These are phyloP conservation scores for Martes martes DNA, from an alignment of 2,113 vertebrate genomes.

Conservation along the genomic window DNA sequence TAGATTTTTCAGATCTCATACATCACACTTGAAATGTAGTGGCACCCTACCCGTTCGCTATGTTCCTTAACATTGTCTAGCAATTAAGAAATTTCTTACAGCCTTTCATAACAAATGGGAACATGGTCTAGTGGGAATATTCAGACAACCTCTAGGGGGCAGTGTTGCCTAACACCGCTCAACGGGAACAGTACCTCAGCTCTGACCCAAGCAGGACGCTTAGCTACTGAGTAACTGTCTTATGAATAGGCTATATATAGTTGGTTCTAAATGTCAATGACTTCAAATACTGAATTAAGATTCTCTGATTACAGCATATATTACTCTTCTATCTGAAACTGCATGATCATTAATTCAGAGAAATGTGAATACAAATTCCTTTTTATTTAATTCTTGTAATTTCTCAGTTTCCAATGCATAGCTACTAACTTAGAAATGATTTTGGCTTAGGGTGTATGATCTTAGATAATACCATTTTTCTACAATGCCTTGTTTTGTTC, in stretches of 20 bases:
- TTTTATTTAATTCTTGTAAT: neutral
- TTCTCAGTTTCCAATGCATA: neutral
- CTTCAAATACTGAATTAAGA: neutral
- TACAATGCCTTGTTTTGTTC: neutral
- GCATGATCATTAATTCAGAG: neutral
- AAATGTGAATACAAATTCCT: neutral
- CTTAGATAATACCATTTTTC: neutral
- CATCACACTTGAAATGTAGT: neutral
- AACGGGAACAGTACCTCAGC: neutral
- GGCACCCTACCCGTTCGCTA: neutral
- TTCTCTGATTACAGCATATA: neutral
- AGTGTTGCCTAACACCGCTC: constrained; percentile 52
- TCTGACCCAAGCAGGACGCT: neutral
- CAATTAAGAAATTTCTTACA: neutral
- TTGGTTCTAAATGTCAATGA: neutral
- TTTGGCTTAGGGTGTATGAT: neutral
- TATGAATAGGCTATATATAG: neutral
- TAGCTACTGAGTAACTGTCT: neutral
- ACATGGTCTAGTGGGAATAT: constrained; percentile 43
- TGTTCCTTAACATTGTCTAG: neutral
- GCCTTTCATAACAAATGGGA: neutral
- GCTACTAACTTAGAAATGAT: neutral
- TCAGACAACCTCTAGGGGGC: constrained; percentile 52
- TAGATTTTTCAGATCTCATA: neutral
- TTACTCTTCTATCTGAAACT: neutral